Evolutionary conservation across 1,140 invertebrate genomes (phyloP).

Genomic region (Parasteatoda tepidariorum): DNA sequence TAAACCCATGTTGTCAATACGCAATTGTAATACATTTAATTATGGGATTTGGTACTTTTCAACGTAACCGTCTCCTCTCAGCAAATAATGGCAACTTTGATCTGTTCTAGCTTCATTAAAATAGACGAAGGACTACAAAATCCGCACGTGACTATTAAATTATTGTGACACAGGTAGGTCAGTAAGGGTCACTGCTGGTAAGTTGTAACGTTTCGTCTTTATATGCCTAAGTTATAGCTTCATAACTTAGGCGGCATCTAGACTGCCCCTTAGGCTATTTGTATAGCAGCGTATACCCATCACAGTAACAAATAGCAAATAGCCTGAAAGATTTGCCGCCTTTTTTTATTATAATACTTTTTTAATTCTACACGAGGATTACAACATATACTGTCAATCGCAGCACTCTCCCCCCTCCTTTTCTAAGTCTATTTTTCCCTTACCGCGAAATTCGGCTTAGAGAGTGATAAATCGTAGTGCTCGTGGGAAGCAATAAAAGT

Average conservation of each 20-base stretch:
- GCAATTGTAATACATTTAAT: neutral
- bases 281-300: neutral
- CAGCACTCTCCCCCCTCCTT: too few relatives aligned
- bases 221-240: conserved; percentile 55
- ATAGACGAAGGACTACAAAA: conserved; percentile 31
- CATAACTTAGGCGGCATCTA: conserved; percentile 49
- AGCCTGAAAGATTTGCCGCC: conserved; percentile 30
- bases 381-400: too few relatives aligned
- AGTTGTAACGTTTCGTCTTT: conserved; percentile 33
- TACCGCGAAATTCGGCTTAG: too few relatives aligned
- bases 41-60: conserved; percentile 6
- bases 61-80: neutral
- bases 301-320: conserved; percentile 17
- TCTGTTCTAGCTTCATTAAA: conserved; percentile 48
- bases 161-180: conserved; percentile 53
- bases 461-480: too few relatives aligned
- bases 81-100: conserved; percentile 46
- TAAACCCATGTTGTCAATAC: too few relatives aligned
- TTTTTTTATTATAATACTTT: neutral
- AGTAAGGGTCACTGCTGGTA: conserved; percentile 28
- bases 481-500: too few relatives aligned
- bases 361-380: too few relatives aligned
- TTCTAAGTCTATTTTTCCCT: too few relatives aligned
- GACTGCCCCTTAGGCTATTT: conserved; percentile 6
- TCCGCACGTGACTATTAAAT: conserved; percentile 52